Conservation (phyloP, 2,797 vertebrate genomes). For the Danio albolineatus region DNA sequence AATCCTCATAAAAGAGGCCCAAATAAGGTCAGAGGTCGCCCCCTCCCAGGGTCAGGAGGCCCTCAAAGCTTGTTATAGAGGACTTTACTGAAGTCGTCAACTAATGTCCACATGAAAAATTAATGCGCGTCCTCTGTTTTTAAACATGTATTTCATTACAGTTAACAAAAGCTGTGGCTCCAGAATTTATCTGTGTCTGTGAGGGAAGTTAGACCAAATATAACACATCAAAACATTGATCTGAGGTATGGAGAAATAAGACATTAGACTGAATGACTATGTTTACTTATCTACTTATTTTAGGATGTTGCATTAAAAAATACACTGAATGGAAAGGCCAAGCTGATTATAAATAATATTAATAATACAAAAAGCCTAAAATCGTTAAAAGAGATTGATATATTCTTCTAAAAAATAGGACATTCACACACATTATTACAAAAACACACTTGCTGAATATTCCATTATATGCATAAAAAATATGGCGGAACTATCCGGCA, state of each 20-base stretch:
- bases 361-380: too few relatives aligned
- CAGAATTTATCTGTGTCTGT: constrained; percentile 20
- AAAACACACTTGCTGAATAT: too few relatives aligned
- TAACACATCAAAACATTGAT: constrained; percentile 14
- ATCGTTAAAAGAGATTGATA: too few relatives aligned
- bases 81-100: constrained; percentile 94
- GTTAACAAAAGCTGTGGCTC: constrained; percentile 80
- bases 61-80: constrained; percentile 87
- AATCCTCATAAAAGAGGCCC: constrained; percentile 95
- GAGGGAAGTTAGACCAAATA: constrained; percentile 26
- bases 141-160: constrained; percentile 89
- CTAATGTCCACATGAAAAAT: constrained; percentile 91
- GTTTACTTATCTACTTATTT: too few relatives aligned
- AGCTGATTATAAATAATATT: too few relatives aligned
- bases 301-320: too few relatives aligned
- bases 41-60: constrained; percentile 94
- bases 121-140: constrained; percentile 90
- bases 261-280: not conserved
- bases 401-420: too few relatives aligned
- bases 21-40: constrained; percentile 94
- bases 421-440: too few relatives aligned
- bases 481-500: too few relatives aligned
- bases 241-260: not conserved
- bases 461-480: too few relatives aligned
- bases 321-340: too few relatives aligned